These are phyloP conservation scores for Chloromyia formosa DNA, from an alignment of 2,888 invertebrate species.

Conservation along the genomic window DNA sequence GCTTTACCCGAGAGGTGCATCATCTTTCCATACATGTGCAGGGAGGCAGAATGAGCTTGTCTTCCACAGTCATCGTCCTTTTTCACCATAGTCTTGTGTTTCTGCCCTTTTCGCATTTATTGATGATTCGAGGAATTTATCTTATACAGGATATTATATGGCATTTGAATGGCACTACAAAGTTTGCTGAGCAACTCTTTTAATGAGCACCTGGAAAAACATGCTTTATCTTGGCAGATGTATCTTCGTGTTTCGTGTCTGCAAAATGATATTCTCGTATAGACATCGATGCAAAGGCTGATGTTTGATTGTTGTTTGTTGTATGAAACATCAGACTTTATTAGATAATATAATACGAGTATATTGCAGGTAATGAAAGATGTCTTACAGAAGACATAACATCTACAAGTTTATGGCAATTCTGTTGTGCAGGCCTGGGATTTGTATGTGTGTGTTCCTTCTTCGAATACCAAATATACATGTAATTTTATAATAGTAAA, in stretches of 20 bases:
- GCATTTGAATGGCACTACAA: slow-evolving; percentile 34
- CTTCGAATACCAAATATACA: no score
- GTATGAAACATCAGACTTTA: no score
- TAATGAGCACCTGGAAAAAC: slow-evolving; percentile 41
- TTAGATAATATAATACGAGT: no score
- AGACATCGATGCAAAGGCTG: no score
- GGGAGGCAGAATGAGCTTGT: not conserved
- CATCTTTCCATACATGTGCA: not conserved
- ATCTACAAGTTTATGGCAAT: no score
- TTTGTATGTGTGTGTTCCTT: no score
- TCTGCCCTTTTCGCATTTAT: not conserved
- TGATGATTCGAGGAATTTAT: slow-evolving; percentile 34
- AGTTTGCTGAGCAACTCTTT: slow-evolving; percentile 38
- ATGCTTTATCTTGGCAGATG: slow-evolving; percentile 29
- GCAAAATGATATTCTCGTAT: no score
- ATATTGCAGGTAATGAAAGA: no score
- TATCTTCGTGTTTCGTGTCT: not conserved
- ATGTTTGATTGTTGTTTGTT: no score
- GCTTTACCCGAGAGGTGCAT: slow-evolving; percentile 21
- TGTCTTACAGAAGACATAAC: no score
- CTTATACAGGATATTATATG: slow-evolving; percentile 26
- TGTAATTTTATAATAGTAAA: no score
- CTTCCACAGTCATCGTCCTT: not conserved
- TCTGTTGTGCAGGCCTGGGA: no score
- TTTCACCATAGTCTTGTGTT: not conserved